Conservation (phyloP, 2,113 vertebrate species). For the Todiramphus chloris region DNA sequence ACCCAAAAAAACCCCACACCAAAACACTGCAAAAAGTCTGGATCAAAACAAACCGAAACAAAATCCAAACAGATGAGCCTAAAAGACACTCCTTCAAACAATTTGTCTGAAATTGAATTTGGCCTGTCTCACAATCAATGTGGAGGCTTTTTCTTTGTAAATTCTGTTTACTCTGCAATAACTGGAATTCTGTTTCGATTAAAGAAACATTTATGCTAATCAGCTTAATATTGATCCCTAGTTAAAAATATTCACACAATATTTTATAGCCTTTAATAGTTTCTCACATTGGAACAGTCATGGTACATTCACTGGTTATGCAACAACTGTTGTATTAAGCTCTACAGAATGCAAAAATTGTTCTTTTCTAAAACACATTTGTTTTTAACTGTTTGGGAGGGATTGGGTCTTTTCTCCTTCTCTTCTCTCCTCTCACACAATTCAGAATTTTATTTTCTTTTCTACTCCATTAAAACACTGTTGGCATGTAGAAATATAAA, state of each 20-base stretch:
- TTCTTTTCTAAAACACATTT: not conserved
- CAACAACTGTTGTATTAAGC: not conserved
- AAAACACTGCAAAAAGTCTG: not conserved
- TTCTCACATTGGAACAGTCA: not conserved
- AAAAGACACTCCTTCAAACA: not conserved
- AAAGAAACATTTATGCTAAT: not conserved
- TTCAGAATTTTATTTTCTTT: not conserved
- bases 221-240: not conserved
- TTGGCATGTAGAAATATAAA: not conserved
- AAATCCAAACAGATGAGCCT: fast-evolving
- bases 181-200: not conserved
- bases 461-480: not conserved
- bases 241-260: not conserved
- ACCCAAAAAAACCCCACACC: not conserved
- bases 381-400: not conserved
- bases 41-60: not conserved
- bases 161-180: not conserved
- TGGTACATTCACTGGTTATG: not conserved
- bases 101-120: not conserved
- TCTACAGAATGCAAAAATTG: not conserved
- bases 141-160: not conserved
- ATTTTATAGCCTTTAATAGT: not conserved
- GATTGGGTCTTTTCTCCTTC: not conserved
- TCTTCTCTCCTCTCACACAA: not conserved
- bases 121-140: not conserved